A percentile compares a stretch with the other conserved stretches of the same genome.
Evolutionary conservation across 2,113 vertebrate species (phyloP).

Genomic region (Gila orcuttii): DNA sequence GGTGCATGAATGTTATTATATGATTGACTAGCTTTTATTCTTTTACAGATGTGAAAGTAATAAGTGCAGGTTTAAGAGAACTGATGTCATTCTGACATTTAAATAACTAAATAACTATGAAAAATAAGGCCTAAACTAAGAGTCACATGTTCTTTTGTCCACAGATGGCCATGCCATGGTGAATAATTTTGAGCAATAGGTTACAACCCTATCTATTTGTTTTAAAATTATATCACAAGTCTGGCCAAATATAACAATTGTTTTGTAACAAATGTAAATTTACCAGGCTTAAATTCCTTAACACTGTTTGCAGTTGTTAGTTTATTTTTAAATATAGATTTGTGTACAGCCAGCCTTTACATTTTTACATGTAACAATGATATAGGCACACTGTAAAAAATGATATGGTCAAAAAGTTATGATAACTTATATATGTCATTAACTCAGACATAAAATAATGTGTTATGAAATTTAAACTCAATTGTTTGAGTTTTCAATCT

Average conservation of each 20-base stretch:
- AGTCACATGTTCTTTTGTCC: background rate
- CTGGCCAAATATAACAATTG: background rate
- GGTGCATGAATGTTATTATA: background rate
- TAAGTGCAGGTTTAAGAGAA: background rate
- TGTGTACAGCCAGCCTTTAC: background rate
- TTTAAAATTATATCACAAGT: background rate
- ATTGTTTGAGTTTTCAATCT: no score
- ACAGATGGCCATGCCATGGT: background rate
- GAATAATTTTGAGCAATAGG: background rate
- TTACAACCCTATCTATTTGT: background rate
- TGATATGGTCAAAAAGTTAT: no score
- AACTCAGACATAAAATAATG: no score
- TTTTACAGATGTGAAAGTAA: background rate
- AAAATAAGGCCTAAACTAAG: background rate
- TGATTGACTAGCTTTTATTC: background rate
- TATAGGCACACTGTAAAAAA: no score
- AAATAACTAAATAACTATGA: background rate
- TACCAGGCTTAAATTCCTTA: background rate
- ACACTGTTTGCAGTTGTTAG: background rate
- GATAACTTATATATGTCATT: no score
- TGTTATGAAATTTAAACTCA: no score
- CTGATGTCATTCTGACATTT: background rate
- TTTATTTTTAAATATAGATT: background rate
- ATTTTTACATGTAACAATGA: background rate
- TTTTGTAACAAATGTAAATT: background rate